A percentile compares a stretch with the other conserved stretches of the same genome.
Evolutionary conservation across 2,797 vertebrate species (phyloP).

Genomic region (Poeciliopsis gracilis): DNA sequence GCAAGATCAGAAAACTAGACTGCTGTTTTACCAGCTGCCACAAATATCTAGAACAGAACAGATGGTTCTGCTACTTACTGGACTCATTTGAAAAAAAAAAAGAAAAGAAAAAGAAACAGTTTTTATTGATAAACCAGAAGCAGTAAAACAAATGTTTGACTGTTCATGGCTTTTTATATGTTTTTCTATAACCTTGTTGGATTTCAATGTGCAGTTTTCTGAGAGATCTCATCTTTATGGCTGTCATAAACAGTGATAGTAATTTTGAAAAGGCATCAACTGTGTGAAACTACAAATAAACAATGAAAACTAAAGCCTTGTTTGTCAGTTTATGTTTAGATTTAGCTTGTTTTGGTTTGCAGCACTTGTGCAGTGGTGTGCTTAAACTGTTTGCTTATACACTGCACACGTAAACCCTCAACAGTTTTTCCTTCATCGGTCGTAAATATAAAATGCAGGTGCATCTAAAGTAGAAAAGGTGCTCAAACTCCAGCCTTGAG

Average conservation of each 20-base stretch:
- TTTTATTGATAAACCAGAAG: not conserved
- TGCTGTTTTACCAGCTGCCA: conserved; percentile 3
- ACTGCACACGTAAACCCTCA: not conserved
- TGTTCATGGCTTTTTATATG: not conserved
- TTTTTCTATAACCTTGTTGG: conserved; percentile 11
- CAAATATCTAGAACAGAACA: conserved; percentile 2
- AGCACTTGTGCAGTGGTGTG: conserved; percentile 37
- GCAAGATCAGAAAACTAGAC: conserved; percentile 14
- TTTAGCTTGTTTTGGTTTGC: conserved; percentile 44
- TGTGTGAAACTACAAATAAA: not conserved
- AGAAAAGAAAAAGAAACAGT: not conserved
- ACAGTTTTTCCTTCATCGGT: not conserved
- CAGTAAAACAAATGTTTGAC: not conserved
- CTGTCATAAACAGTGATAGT: not conserved
- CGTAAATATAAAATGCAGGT: not conserved
- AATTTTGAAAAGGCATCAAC: conserved; percentile 6
- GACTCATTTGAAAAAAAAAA: not conserved
- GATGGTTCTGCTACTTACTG: not conserved
- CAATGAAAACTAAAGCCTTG: not conserved
- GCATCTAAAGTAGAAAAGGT: not conserved
- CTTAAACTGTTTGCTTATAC: conserved; percentile 4
- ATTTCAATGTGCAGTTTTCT: conserved; percentile 9
- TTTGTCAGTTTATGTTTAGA: conserved; percentile 31
- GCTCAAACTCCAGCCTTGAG: not conserved
- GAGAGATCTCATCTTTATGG: not conserved